Conservation (phyloP, 2,113 vertebrate genomes). For the Campylomormyrus tamandua region DNA sequence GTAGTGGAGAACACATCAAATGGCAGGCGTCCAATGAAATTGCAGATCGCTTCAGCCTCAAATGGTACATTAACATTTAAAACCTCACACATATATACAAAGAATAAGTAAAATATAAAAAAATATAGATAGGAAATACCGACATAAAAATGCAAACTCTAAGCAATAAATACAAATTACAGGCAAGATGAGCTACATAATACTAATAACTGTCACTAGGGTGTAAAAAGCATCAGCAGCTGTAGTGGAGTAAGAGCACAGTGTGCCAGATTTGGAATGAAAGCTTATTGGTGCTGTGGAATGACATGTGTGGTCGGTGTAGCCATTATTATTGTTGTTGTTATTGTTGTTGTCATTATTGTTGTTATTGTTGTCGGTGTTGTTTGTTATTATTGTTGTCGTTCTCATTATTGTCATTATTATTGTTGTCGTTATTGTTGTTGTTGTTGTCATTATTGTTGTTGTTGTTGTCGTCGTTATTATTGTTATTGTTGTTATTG, state of each 20-base stretch:
- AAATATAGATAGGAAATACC: background rate
- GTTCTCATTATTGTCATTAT: too few relatives aligned
- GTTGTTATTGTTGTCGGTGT: background rate
- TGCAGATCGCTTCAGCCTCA: background rate
- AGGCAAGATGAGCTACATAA: background rate
- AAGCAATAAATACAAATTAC: background rate
- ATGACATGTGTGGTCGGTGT: background rate
- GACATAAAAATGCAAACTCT: background rate
- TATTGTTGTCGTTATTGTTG: too few relatives aligned
- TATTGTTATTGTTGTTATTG: background rate
- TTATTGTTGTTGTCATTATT: background rate
- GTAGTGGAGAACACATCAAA: background rate
- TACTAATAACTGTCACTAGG: background rate
- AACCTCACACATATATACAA: background rate
- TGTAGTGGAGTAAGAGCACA: background rate
- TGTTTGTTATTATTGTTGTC: background rate
- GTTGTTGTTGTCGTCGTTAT: background rate
- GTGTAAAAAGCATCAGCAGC: background rate
- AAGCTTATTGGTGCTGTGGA: background rate
- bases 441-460: background rate
- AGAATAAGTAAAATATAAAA: background rate
- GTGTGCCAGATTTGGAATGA: background rate
- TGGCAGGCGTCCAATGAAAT: background rate
- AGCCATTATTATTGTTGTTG: background rate
- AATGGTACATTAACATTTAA: background rate